A percentile compares a stretch with the other conserved stretches of the same genome.
Conservation (phyloP, 1,140 invertebrate species). For the Lepidostoma basale region DNA sequence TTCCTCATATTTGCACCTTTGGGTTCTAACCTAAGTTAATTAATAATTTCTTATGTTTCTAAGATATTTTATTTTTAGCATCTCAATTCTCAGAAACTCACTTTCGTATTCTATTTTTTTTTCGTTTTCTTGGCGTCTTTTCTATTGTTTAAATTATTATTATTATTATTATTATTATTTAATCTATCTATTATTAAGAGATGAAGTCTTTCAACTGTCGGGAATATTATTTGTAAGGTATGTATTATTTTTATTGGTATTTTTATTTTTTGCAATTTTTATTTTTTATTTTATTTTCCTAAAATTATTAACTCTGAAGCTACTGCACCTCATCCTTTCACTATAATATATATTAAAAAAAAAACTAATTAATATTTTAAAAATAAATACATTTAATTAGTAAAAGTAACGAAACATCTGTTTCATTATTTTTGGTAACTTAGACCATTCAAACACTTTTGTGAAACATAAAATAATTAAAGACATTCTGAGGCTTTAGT, state of each 20-base stretch:
- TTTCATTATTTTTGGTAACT: no score
- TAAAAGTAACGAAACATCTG: no score
- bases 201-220: not conserved
- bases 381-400: no score
- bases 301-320: not conserved
- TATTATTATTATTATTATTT: not conserved
- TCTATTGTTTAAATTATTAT: not conserved
- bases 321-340: not conserved
- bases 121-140: not conserved
- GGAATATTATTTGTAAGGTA: slow-evolving; percentile 16
- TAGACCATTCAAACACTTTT: no score
- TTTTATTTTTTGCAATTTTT: not conserved
- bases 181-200: not conserved
- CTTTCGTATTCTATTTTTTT: no score
- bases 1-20: not conserved
- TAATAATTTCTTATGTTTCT: not conserved
- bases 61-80: not conserved
- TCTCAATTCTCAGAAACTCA: slow-evolving; percentile 3
- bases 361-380: no score
- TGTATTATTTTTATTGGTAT: not conserved
- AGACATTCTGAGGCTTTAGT: no score
- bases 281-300: not conserved
- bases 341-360: no score
- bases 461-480: no score
- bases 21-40: not conserved